Evolutionary conservation across 2,797 vertebrate species (phyloP).

Genomic region (Amniataba percoides): DNA sequence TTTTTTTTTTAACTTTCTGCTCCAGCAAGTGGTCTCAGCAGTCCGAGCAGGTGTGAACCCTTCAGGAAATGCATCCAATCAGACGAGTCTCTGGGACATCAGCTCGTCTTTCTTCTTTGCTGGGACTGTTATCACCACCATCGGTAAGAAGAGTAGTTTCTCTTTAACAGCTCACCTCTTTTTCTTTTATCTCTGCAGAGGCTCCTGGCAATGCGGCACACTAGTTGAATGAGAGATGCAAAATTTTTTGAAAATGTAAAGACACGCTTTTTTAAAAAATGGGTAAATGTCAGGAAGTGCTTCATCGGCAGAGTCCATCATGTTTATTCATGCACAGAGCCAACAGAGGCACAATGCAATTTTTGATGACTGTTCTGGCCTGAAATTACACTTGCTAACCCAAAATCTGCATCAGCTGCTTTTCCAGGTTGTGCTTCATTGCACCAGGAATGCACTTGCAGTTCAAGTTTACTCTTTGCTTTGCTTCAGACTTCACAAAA

Average conservation of each 20-base stretch:
- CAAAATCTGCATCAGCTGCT: conserved; percentile 9
- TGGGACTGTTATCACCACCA: conserved; percentile 98
- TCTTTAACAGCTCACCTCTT: background rate
- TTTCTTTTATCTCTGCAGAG: background rate
- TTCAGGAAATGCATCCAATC: conserved; percentile 92
- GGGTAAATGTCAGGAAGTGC: background rate
- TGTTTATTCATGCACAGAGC: background rate
- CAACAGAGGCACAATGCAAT: background rate
- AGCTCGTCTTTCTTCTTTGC: conserved; percentile 99
- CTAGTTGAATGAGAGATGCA: background rate
- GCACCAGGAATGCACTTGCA: background rate
- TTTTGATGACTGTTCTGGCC: conserved; percentile 11
- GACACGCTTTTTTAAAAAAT: background rate
- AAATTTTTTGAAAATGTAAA: background rate
- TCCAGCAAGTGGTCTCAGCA: conserved; percentile 96
- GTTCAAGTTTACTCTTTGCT: background rate
- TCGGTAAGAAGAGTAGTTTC: conserved; percentile 88
- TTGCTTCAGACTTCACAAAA: background rate
- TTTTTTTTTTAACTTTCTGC: conserved; percentile 28
- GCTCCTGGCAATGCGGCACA: background rate
- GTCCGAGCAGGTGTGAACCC: conserved; percentile 97
- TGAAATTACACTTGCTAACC: conserved; percentile 19
- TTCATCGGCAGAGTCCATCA: background rate
- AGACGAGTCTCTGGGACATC: conserved; percentile 97
- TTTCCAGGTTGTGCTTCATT: conserved; percentile 5